phyloP scores from a whole-genome alignment of 1,140 invertebrate species.

The Drosophila bifasciata region DNA sequence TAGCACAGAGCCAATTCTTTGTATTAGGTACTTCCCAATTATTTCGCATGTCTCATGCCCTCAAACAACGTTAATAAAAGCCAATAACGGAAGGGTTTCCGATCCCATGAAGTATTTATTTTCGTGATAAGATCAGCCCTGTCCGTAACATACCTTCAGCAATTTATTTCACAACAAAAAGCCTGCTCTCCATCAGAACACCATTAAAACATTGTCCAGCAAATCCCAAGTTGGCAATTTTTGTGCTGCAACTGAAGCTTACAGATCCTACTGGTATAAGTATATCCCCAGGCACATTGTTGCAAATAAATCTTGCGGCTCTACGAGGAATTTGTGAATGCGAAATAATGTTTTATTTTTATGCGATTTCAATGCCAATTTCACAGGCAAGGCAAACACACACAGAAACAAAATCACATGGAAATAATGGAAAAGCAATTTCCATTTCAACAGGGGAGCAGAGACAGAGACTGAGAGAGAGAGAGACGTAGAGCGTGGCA shows the following conservation, averaged over 20 bases:
- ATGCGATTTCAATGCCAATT: slow-evolving; percentile 75
- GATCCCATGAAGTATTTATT: too few relatives aligned
- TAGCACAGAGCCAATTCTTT: too few relatives aligned
- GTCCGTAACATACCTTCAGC: too few relatives aligned
- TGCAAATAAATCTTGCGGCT: slow-evolving; percentile 57
- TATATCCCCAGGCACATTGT: slow-evolving; percentile 28
- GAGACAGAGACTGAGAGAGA: slow-evolving; percentile 9
- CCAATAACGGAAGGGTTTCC: too few relatives aligned
- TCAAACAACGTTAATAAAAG: too few relatives aligned
- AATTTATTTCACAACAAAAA: too few relatives aligned
- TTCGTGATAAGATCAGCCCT: too few relatives aligned
- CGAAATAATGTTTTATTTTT: slow-evolving; percentile 76
- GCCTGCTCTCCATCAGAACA: too few relatives aligned
- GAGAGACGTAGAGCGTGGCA: too few relatives aligned
- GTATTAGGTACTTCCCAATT: too few relatives aligned
- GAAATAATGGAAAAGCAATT: slow-evolving; percentile 70
- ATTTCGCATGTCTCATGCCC: too few relatives aligned
- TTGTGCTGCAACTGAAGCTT: not conserved
- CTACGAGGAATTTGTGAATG: slow-evolving; percentile 70
- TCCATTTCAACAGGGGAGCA: slow-evolving; percentile 51
- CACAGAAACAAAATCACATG: slow-evolving; percentile 35
- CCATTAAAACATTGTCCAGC: not conserved
- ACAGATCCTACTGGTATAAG: not conserved
- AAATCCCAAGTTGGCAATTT: slow-evolving; percentile 39
- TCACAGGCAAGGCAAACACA: slow-evolving; percentile 4